Base-by-base conservation (phyloP, 2,888 invertebrate species). In the Mesochorus sp. region DNA sequence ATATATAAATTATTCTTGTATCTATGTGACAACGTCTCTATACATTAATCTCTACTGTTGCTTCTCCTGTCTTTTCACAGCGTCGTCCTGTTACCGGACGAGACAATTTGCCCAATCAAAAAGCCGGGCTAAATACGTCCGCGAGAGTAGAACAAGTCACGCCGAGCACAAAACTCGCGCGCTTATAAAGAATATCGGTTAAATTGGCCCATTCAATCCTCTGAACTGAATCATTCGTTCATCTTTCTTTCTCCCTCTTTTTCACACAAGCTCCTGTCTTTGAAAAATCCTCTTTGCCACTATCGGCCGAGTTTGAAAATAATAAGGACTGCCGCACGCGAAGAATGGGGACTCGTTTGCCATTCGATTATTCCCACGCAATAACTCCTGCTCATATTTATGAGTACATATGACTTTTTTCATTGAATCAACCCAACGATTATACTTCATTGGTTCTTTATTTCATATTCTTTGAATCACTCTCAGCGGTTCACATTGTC, bases 51-150 rank as follows among this genome's bases (percentile, higher is more conserved):
- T 68, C 31, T 57, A 71, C 34, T 47, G 59, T 53, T 57, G 51
- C 34, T 74, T 71, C 73, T 77, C 76, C 68, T 79, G 78, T 81
- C 76, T 78, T 82, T 82, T 81, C 73, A 62, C 51, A 76, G 78
- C 67, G 79, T 82, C 81, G 81, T 82, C 73, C 78, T 80, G 76
- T 84, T 86, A 84, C 88, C 89, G 89, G 90, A 91, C 89, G 91
- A 86, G 88, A 89, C 90, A 90, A 91, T 91, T 91, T 90, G 88
- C 82, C 86, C 90, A 91, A 91, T 91, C 87, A 90, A 85, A 90
- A 89, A 91, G 88, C 57, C 76, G 76, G 55, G 57, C 85, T 84
- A 86, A 87, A 87, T 86, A 85, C 81, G 81, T 83, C 74, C 79
- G 80, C 80, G 76, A 73, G 78, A 34, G 74, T 80, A 76, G 74